A percentile compares a stretch with the other conserved stretches of the same genome.
phyloP scores from a whole-genome alignment of 2,113 vertebrate species.

The Todiramphus chloris region DNA sequence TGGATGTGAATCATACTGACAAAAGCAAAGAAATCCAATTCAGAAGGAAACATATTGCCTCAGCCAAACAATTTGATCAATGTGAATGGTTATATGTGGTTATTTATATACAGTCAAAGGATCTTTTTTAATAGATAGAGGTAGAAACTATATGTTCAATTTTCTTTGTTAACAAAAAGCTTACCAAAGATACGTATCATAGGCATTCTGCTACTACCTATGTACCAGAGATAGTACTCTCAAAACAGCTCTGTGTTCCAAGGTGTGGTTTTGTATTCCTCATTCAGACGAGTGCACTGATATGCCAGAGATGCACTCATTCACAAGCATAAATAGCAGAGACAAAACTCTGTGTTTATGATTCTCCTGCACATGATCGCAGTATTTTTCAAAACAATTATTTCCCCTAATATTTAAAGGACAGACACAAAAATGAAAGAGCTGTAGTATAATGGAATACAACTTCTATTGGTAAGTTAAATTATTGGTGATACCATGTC shows the following conservation, averaged over 20 bases:
- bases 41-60: background rate
- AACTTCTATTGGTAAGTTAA: background rate
- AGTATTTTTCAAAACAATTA: background rate
- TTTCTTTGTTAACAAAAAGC: background rate
- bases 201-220: background rate
- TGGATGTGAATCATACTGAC: background rate
- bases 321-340: background rate
- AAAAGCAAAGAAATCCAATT: slow-evolving; percentile 18
- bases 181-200: background rate
- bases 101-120: background rate
- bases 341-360: background rate
- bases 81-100: background rate
- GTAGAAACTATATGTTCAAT: background rate
- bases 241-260: background rate
- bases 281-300: background rate
- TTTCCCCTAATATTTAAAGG: background rate
- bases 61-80: background rate
- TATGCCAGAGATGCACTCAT: background rate
- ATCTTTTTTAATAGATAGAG: background rate
- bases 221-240: background rate
- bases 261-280: background rate
- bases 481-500: background rate
- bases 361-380: background rate
- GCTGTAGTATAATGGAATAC: background rate
- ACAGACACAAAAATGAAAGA: background rate